Base-by-base conservation (phyloP, 1,140 invertebrate species). In the Polypedilum pembai region DNA sequence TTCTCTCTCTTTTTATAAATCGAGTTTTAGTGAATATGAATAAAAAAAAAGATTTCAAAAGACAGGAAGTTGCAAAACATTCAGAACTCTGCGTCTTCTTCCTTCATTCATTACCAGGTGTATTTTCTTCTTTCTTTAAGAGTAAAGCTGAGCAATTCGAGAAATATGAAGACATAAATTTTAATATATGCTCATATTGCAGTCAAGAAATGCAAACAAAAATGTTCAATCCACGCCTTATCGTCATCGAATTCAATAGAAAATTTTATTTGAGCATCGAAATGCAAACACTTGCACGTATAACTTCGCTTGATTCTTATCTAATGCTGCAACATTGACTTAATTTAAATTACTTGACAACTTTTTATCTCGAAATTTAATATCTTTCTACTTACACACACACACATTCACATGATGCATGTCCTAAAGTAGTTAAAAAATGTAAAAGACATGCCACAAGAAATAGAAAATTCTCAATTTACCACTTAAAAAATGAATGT, bases 21-120 rank as follows among this genome's bases (percentile, higher is more conserved):
- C 24, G 24, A 33, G 24, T 33, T 33, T 33, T 33, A 33, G 5
- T 33, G 5, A 33, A 33, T 33, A 33, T 33, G 24, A 33, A 33
- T 33, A 5, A 33, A 33, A 33, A 33, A 33, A 33, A 3, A 33
- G 24, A 33, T 3, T 33, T 33, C n/a, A 56, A 56, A 56, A 56
- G 45, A 56, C 45, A 56, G 45, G 45, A 56, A 56, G 45, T 56
- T 56, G 45, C 45, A 56, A 56, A 45, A 56, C 45, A 56, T 56
- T 56, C 45, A 56, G 12, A 4, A 56, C 15, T 45, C 41, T 10
- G n/a, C n/a, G n/a, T n/a, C 24, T 33, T 33, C 24, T 33, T 33
- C 24, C 24, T 33, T 3, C 5, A 33, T 3, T 5, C 24, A 33
- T 33, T 5, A 33, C 24, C 24, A 33, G 24, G 24, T 33, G 24